Conservation (phyloP, 2,797 vertebrate species). For the Sternotherus odoratus region DNA sequence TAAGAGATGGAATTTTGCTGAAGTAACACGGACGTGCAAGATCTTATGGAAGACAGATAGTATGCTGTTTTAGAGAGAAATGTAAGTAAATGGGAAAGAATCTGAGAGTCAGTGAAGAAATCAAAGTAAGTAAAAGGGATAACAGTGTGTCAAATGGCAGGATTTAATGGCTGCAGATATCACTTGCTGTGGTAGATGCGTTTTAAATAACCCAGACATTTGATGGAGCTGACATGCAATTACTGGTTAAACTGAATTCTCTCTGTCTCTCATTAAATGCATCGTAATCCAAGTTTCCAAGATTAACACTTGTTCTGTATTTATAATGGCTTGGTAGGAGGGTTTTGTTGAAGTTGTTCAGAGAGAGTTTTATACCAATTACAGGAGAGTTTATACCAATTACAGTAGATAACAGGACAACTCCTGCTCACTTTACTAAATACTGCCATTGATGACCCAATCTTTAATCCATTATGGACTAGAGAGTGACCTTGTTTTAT, state of each 20-base stretch:
- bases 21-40: neutral
- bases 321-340: neutral
- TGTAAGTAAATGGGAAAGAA: conserved; percentile 30
- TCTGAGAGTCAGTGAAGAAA: conserved; percentile 53
- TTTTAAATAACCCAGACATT: conserved; percentile 34
- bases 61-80: conserved; percentile 32
- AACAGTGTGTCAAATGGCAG: conserved; percentile 23
- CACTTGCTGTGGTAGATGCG: neutral
- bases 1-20: conserved; percentile 43
- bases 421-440: neutral
- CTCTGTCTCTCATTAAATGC: neutral
- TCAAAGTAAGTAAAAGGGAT: conserved; percentile 42
- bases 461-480: neutral
- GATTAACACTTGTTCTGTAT: neutral
- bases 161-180: conserved; percentile 41
- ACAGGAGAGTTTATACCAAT: neutral
- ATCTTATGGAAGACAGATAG: conserved; percentile 44
- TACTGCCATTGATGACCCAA: accelerated
- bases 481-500: neutral
- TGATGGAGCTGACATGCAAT: conserved; percentile 17
- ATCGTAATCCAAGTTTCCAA: neutral
- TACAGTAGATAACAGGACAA: accelerated
- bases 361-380: neutral
- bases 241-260: neutral
- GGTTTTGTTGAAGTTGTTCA: neutral